These are phyloP conservation scores for Germaria angustata DNA, from an alignment of 2,888 invertebrate species.

Conservation along the genomic window DNA sequence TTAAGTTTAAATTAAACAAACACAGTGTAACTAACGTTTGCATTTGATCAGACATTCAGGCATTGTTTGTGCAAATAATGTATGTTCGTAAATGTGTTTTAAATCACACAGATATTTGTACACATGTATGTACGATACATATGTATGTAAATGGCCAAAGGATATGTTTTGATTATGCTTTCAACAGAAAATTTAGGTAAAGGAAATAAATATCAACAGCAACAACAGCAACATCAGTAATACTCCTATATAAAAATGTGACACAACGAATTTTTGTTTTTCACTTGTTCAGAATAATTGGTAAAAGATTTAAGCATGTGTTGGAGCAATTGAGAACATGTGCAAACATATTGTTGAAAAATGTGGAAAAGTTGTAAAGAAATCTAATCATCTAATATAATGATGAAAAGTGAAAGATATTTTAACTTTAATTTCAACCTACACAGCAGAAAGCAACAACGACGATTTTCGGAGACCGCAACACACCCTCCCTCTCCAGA, in stretches of 20 bases:
- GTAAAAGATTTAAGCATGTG: not conserved
- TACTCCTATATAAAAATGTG: too few relatives aligned
- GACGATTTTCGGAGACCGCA: too few relatives aligned
- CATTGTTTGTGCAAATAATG: too few relatives aligned
- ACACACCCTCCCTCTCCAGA: too few relatives aligned
- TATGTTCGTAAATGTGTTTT: too few relatives aligned
- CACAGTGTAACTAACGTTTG: not conserved
- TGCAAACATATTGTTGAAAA: not conserved
- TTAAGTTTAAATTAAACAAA: conserved; percentile 7
- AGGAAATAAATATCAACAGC: conserved; percentile 52
- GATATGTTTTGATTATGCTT: conserved; percentile 64
- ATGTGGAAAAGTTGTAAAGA: not conserved
- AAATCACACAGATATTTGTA: not conserved
- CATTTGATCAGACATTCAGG: not conserved
- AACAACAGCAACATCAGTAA: not conserved
- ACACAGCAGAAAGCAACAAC: too few relatives aligned
- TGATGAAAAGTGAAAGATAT: too few relatives aligned
- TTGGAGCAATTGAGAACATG: not conserved
- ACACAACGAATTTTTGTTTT: too few relatives aligned
- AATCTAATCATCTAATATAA: too few relatives aligned
- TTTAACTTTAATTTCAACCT: too few relatives aligned
- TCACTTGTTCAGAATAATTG: conserved; percentile 25
- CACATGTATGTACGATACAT: not conserved
- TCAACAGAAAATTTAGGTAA: conserved; percentile 57
- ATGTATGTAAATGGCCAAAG: conserved; percentile 39